Percentiles rank a stretch among this genome's conserved stretches.
Conservation (phyloP, 1,140 invertebrate species). For the Bombus consobrinus region DNA sequence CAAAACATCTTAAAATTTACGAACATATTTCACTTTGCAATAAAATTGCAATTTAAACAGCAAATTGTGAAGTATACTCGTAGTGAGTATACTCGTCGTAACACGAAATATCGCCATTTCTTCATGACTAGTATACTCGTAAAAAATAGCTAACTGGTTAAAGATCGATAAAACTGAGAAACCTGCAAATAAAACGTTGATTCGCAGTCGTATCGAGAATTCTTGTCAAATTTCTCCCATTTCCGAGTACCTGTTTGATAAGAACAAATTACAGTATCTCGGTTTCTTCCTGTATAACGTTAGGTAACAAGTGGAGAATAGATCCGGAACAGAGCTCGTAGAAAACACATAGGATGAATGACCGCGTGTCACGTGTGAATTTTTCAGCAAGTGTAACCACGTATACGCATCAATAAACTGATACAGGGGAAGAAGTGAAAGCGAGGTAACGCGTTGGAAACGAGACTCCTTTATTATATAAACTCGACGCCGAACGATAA, state of each 20-base stretch:
- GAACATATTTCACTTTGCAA: accelerated
- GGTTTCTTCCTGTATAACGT: neutral
- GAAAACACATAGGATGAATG: conserved; percentile 1
- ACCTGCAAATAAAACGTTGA: neutral
- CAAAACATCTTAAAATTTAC: no score
- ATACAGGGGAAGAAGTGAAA: conserved; percentile 42
- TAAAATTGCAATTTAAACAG: no score
- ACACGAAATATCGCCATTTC: no score
- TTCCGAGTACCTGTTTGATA: neutral
- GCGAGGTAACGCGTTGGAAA: conserved; percentile 21
- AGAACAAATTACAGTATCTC: neutral
- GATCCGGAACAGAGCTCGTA: neutral
- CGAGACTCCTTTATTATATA: conserved; percentile 46
- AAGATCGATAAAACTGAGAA: neutral
- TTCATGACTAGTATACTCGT: no score
- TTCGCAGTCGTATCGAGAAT: neutral
- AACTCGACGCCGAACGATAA: conserved; percentile 22
- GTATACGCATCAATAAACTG: conserved; percentile 27
- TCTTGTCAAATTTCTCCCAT: neutral
- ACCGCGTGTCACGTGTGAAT: conserved; percentile 29
- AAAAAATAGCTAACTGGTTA: neutral
- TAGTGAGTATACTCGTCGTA: no score
- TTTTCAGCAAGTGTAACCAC: conserved; percentile 13
- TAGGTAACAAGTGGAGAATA: conserved; percentile 1
- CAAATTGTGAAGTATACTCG: no score